Base-by-base conservation (phyloP, 1,140 invertebrate species). In the Cotesia vestalis region DNA sequence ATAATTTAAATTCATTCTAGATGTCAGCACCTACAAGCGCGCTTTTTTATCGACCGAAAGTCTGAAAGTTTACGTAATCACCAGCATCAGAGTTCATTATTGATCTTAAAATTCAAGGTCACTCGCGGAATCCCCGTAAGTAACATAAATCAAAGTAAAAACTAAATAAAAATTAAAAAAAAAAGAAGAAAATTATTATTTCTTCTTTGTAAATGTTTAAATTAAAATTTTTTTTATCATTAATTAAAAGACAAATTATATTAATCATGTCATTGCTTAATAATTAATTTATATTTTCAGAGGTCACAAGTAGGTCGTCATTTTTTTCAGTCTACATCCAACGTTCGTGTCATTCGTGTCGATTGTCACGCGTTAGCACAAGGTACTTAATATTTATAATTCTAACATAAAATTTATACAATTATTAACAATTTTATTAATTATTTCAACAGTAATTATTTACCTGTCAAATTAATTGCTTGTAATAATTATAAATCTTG, bases 291-390 rank as follows among this genome's bases (percentile, higher is more conserved):
- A 14, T 4, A 40, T 17, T 6, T 72, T 66, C 72, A 64, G 76
- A 79, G 80, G 80, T 81, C 80, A 78, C 62, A 46, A 36, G 74
- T 77, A 80, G 78, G 80, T 78, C 79, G 75, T 52, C 72, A 67
- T 46, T 46, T 46, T 40, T 53, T 69, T 79, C 78, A 81, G 76
- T 81, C 78, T 70, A 68, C 69, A 67, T 52, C 73, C 73, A 76
- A 75, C 77, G 40, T 27, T 78, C 20, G 74, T 46, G 40, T 46
- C 40, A 46, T 46, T 46, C 40, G 12, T 63, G 55, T 40, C 62
- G 67, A 63, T 27, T 69, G 73, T 75, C 75, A 78, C 66, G 36
- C 63, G 60, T 60, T 60, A 69, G 38, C 34, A 66, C 6, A 62
- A 76, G 78, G 79, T 79, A 72, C 5, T 46, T 46, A 46, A 46